Base-by-base conservation (phyloP, 2,797 vertebrate genomes). In the Chloroceryle amazona region DNA sequence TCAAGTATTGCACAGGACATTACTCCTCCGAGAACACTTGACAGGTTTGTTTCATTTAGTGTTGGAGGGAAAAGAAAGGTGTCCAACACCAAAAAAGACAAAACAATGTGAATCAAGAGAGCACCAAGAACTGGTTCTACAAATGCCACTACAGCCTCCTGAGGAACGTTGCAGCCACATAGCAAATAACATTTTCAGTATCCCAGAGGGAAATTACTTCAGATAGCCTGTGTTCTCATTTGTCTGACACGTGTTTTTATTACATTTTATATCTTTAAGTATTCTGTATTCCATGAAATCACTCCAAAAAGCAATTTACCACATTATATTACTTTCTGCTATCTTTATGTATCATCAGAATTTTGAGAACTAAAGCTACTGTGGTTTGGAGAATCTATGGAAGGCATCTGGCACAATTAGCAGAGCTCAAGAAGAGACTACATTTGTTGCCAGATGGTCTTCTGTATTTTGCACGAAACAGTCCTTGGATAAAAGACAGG, bases 131-230 rank as follows among this genome's bases (percentile, higher is more conserved):
- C 26, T 25, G 13, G 78, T 71, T 95, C 83, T 74, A 92, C 63
- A 85, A 83, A 65, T 55, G 90, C 65, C 88, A 84, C 67, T 58
- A 33, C 16, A 76, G 52, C 22, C 84, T 94, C 86, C 35, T 71
- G 72, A 61, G 78, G 37, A 91, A 73, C 1, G 0, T 47, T 47
- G 42, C 73, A 94, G 78, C 51, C 62, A 0, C 10, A 4, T 14
- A 92, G 74, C 61, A 74, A 14, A 1, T 92, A 96, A 89, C 1
- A 5, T 82, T 94, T 96, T 87, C 63, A 94, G 78, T 65, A 94
- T 68, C 92, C 96, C 90, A 82, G 33, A 92, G 96, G 90, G 93
- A 96, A 93, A 96, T 97, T 87, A 97, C 93, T 86, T 95, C 96
- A 96, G 90, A 94, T 93, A 94, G 96, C 93, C 83, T 95, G 88